phyloP scores from a whole-genome alignment of 2,113 vertebrate genomes.

The Pterocles gutturalis region DNA sequence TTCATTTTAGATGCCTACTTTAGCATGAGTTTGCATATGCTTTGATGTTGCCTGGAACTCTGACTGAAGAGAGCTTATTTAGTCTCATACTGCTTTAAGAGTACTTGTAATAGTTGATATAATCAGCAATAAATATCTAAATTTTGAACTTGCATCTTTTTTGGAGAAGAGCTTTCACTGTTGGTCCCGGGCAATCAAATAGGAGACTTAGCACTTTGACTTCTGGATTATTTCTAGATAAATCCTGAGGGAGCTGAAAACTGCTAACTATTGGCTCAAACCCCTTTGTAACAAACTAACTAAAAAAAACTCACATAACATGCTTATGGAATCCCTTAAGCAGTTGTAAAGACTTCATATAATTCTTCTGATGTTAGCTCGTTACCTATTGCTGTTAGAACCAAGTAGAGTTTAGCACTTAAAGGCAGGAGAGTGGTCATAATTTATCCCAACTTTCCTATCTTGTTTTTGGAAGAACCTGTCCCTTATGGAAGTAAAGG shows the following conservation, averaged over 20 bases:
- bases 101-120: not conserved
- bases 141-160: not conserved
- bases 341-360: not conserved
- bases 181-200: not conserved
- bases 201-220: not conserved
- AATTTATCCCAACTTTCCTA: not conserved
- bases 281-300: not conserved
- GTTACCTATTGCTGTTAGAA: not conserved
- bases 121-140: not conserved
- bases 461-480: not conserved
- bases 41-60: not conserved
- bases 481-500: not conserved
- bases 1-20: not conserved
- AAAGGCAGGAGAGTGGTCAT: not conserved
- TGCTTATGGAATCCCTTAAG: not conserved
- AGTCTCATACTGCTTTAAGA: not conserved
- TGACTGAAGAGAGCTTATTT: not conserved
- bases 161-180: not conserved
- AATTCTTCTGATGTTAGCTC: not conserved
- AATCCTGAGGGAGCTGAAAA: not conserved
- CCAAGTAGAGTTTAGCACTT: not conserved
- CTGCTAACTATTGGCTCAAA: not conserved
- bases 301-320: rapidly evolving
- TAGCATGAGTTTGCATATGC: not conserved
- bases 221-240: not conserved